Evolutionary conservation across 2,113 vertebrate species (phyloP).

Genomic region (Zosterops lateralis): DNA sequence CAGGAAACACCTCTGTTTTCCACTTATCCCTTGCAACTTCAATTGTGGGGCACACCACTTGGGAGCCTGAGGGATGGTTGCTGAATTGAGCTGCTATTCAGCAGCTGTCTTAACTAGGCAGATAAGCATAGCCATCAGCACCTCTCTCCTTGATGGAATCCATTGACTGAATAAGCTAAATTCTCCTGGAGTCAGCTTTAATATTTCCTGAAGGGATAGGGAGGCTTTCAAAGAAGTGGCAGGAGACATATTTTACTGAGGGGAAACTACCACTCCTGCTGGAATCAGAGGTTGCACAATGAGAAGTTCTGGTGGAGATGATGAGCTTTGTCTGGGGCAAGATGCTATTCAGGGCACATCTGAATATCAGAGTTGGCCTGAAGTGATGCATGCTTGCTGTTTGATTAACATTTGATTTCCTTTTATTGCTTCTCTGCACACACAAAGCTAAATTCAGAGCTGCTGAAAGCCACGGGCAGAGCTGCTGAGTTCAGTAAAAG

Average conservation of each 20-base stretch:
- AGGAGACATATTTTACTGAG: not conserved
- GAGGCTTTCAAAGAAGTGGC: not conserved
- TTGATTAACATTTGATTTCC: conserved; percentile 22
- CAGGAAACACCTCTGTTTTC: not conserved
- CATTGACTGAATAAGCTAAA: not conserved
- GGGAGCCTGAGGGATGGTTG: not conserved
- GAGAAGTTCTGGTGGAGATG: not conserved
- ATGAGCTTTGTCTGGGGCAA: not conserved
- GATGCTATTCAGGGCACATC: not conserved
- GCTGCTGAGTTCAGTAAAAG: not conserved
- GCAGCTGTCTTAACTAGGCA: not conserved
- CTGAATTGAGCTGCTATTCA: not conserved
- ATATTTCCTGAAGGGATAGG: not conserved
- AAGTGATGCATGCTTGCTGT: not conserved
- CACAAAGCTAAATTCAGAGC: not conserved
- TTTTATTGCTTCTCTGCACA: conserved; percentile 2
- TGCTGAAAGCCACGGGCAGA: not conserved
- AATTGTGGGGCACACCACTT: not conserved
- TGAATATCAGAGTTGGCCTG: conserved; percentile 1
- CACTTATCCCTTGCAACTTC: not conserved
- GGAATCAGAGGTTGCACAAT: not conserved
- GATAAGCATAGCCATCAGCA: not conserved
- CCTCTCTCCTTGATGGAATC: not conserved
- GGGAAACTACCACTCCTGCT: not conserved
- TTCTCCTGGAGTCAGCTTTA: not conserved